phyloP scores from a whole-genome alignment of 2,113 vertebrate genomes.

The Tichodroma muraria region DNA sequence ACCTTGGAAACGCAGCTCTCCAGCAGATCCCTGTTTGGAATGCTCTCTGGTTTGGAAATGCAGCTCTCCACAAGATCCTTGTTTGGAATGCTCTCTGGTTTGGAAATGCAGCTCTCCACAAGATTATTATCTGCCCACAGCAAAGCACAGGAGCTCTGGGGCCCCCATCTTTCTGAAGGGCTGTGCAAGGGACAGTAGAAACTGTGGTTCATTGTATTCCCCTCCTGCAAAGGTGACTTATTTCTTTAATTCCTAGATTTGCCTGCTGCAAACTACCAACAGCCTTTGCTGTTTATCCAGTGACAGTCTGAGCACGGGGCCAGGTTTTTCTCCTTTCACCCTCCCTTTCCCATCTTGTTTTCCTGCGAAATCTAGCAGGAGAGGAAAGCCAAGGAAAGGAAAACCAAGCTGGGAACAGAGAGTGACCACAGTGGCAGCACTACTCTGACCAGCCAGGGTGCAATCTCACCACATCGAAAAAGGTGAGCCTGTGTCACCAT shows the following conservation, averaged over 20 bases:
- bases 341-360: background rate
- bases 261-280: background rate
- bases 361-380: background rate
- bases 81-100: too few species aligned
- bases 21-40: too few species aligned
- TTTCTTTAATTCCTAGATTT: background rate
- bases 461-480: background rate
- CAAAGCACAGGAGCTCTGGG: background rate
- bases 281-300: background rate
- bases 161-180: background rate
- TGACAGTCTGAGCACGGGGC: background rate
- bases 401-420: background rate
- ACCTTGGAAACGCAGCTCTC: too few species aligned
- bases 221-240: background rate
- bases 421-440: background rate
- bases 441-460: background rate
- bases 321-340: background rate
- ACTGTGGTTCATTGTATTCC: background rate
- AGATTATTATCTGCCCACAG: background rate
- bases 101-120: background rate
- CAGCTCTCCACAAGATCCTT: too few species aligned
- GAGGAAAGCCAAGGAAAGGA: background rate
- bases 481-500: background rate
- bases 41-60: too few species aligned
- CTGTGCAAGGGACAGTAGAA: background rate